phyloP scores from a whole-genome alignment of 2,888 invertebrate genomes.

The Sycophila texana region DNA sequence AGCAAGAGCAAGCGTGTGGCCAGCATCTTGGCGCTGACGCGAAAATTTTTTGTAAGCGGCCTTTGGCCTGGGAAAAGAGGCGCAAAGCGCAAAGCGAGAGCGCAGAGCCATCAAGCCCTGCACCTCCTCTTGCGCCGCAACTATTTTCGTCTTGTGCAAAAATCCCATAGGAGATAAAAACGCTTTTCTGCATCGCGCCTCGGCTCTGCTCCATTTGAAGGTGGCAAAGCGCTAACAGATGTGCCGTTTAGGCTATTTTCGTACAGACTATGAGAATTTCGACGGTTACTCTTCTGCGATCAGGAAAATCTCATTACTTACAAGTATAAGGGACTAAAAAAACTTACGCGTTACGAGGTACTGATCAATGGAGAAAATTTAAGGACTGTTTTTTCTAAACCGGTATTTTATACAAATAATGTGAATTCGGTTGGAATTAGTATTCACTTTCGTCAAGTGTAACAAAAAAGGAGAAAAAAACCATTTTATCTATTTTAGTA shows the following conservation, averaged over 20 bases:
- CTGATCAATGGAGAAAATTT: too few relatives aligned
- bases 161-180: background rate
- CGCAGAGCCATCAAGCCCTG: background rate
- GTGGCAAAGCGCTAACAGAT: constrained; percentile 22
- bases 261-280: background rate
- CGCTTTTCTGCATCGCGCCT: background rate
- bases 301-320: background rate
- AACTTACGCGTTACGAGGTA: too few relatives aligned
- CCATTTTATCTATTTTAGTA: too few relatives aligned
- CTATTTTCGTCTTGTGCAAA: constrained; percentile 5
- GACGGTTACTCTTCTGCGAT: too few relatives aligned
- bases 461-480: too few relatives aligned
- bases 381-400: too few relatives aligned
- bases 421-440: too few relatives aligned
- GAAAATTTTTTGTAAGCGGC: constrained; percentile 30
- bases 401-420: too few relatives aligned
- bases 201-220: background rate
- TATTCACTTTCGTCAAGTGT: too few relatives aligned
- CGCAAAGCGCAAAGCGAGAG: background rate
- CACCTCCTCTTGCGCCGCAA: background rate
- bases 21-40: constrained; percentile 10
- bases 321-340: background rate
- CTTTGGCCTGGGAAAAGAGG: constrained; percentile 47
- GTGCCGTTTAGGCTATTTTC: background rate
- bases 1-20: background rate